Evolutionary conservation across 2,797 vertebrate species (phyloP).

Genomic region (Pogoniulus pusillus): DNA sequence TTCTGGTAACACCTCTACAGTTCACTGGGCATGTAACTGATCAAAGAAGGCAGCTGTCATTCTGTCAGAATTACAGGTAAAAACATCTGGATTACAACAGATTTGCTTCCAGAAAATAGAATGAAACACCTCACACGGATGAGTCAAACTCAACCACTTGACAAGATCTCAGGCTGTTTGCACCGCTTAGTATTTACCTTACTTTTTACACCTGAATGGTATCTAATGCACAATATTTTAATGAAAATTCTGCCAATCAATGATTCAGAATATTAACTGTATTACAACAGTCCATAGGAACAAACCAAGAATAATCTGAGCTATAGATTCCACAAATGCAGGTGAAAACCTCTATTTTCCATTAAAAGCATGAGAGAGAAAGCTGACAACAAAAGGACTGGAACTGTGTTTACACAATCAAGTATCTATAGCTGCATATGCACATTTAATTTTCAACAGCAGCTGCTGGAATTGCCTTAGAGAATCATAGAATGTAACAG

Average conservation of each 20-base stretch:
- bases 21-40: neutral
- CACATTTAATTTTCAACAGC: neutral
- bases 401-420: neutral
- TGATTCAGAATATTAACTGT: neutral
- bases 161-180: neutral
- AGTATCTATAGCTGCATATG: neutral
- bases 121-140: neutral
- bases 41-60: neutral
- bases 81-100: neutral
- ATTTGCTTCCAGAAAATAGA: neutral
- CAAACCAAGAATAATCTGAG: neutral
- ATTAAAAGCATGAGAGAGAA: neutral
- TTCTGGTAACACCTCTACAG: neutral
- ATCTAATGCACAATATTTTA: neutral
- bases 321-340: neutral
- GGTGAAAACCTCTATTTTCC: neutral
- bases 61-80: neutral
- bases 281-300: neutral
- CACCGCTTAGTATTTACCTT: neutral
- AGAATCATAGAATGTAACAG: neutral
- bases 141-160: neutral
- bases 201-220: neutral
- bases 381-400: neutral
- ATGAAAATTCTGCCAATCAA: neutral
- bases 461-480: neutral